Percentiles rank a stretch among this genome's conserved stretches.
Evolutionary conservation across 1,140 invertebrate genomes (phyloP).

Genomic region (Drosophila mauritiana): DNA sequence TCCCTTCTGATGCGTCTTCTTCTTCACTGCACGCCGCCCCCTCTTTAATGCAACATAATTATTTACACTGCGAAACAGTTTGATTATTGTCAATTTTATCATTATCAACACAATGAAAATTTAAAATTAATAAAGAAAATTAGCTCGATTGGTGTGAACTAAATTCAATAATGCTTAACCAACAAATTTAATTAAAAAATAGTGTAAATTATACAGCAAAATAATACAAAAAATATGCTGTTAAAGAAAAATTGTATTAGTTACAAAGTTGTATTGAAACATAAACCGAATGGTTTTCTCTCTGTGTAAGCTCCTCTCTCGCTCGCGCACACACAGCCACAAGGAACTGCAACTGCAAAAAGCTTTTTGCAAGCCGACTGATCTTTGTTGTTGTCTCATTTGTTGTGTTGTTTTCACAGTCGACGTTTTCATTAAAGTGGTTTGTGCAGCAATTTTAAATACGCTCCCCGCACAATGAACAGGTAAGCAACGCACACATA

Average conservation of each 20-base stretch:
- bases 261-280: too few relatives aligned
- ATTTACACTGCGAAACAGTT: not conserved
- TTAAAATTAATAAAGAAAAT: too few relatives aligned
- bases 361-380: slow-evolving; percentile 57
- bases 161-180: too few relatives aligned
- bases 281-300: not conserved
- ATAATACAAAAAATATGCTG: too few relatives aligned
- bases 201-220: too few relatives aligned
- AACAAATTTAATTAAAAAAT: too few relatives aligned
- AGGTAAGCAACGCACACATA: slow-evolving; percentile 64
- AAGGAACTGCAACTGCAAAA: slow-evolving; percentile 55
- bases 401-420: slow-evolving; percentile 60
- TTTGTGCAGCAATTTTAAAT: slow-evolving; percentile 81
- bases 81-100: not conserved
- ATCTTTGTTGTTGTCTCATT: slow-evolving; percentile 43
- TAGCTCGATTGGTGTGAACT: too few relatives aligned
- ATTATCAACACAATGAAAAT: too few relatives aligned
- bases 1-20: slow-evolving; percentile 31
- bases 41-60: slow-evolving; percentile 65
- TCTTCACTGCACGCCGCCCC: slow-evolving; percentile 8
- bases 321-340: slow-evolving; percentile 26
- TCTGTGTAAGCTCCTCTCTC: slow-evolving; percentile 23
- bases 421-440: slow-evolving; percentile 78
- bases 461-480: slow-evolving; percentile 73
- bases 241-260: too few relatives aligned